These are phyloP conservation scores for Microlaimidae sp. DNA, from an alignment of 2,888 invertebrate species.

Conservation along the genomic window DNA sequence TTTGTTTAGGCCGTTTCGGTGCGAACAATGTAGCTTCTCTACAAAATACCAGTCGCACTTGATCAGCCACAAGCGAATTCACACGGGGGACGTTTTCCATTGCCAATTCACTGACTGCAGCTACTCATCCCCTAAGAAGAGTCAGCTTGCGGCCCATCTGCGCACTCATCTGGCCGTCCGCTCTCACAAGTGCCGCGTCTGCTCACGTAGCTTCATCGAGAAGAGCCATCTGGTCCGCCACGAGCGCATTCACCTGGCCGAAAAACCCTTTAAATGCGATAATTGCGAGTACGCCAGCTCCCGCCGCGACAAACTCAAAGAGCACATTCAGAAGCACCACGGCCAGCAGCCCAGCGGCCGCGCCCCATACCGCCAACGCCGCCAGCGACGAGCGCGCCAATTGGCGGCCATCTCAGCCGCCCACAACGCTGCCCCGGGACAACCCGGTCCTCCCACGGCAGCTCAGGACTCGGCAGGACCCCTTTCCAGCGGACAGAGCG, in stretches of 20 bases:
- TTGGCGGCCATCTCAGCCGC: constrained; percentile 27
- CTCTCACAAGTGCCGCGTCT: constrained; percentile 42
- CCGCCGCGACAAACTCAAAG: constrained; percentile 50
- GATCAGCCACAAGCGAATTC: constrained; percentile 49
- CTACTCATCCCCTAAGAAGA: constrained; percentile 50
- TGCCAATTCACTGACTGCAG: constrained; percentile 49
- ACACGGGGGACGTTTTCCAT: constrained; percentile 49
- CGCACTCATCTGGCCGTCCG: constrained; percentile 45
- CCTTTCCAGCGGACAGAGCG: not conserved
- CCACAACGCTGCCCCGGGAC: constrained; percentile 20
- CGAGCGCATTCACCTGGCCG: constrained; percentile 48
- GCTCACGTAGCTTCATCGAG: constrained; percentile 49
- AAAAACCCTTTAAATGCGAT: constrained; percentile 49
- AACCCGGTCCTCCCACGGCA: not conserved
- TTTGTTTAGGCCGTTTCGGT: constrained; percentile 46
- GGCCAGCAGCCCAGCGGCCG: constrained; percentile 25
- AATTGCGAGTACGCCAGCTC: constrained; percentile 51
- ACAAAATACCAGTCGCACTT: constrained; percentile 52
- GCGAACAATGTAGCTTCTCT: constrained; percentile 51
- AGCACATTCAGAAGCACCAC: constrained; percentile 42
- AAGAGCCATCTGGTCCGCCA: constrained; percentile 51
- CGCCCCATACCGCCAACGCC: constrained; percentile 19
- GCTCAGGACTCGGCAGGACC: not conserved
- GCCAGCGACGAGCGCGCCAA: constrained; percentile 47
- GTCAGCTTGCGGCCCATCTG: constrained; percentile 49